Evolutionary conservation across 2,888 invertebrate species (phyloP).

Genomic region (Steromphala cineraria): DNA sequence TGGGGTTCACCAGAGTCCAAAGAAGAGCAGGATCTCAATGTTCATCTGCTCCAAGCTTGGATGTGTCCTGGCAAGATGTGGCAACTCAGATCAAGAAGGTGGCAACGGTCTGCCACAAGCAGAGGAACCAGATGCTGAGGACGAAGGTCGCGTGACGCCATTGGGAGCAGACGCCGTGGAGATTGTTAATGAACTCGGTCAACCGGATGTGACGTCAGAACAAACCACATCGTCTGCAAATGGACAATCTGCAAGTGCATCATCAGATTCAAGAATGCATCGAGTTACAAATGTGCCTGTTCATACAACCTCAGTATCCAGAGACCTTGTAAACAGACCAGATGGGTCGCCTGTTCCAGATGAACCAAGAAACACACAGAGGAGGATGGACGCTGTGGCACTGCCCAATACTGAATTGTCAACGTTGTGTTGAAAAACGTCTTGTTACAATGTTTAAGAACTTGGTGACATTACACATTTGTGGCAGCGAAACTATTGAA

Average conservation of each 20-base stretch:
- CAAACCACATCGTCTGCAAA: not conserved
- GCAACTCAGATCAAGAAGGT: not conserved
- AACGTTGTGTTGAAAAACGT: slow-evolving; percentile 15
- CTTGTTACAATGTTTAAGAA: too few relatives aligned
- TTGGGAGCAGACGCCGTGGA: slow-evolving; percentile 6
- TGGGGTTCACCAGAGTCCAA: not conserved
- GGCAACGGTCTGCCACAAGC: not conserved
- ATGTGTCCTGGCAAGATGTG: not conserved
- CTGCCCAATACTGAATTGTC: slow-evolving; percentile 30
- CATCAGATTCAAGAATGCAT: not conserved
- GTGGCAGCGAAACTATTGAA: too few relatives aligned
- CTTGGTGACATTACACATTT: too few relatives aligned
- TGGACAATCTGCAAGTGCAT: not conserved
- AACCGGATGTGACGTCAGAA: not conserved
- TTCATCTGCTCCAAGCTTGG: not conserved
- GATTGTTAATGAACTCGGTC: not conserved
- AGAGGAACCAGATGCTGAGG: slow-evolving; percentile 27
- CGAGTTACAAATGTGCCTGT: not conserved
- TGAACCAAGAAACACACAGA: not conserved
- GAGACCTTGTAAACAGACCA: not conserved
- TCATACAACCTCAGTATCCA: not conserved
- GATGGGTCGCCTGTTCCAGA: not conserved
- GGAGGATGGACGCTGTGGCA: slow-evolving; percentile 20
- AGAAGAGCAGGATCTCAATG: not conserved
- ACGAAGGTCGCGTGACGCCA: slow-evolving; percentile 12